Evolutionary conservation across 2,888 invertebrate genomes (phyloP).

Genomic region (Cylindroiulus punctatus): DNA sequence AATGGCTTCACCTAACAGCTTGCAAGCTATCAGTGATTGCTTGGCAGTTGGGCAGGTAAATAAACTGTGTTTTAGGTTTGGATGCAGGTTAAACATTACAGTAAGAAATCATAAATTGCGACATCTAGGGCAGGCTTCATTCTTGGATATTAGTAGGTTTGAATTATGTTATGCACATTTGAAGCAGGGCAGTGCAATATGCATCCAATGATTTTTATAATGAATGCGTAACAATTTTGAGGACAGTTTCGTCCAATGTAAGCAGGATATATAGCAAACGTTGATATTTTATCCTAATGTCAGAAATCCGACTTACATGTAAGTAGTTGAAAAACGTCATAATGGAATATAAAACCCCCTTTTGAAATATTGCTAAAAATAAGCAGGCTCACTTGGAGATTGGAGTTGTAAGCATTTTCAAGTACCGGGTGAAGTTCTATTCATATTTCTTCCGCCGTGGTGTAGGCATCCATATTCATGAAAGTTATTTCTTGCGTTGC

Average conservation of each 20-base stretch:
- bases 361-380: conserved; percentile 45
- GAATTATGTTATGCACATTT: no score
- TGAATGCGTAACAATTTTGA: no score
- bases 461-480: conserved; percentile 43
- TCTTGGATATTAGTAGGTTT: no score
- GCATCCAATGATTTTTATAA: no score
- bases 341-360: background rate
- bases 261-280: background rate
- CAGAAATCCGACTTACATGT: conserved; percentile 3
- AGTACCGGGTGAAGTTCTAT: conserved; percentile 41
- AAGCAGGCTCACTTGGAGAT: background rate
- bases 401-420: conserved; percentile 49
- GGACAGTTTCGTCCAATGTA: conserved; percentile 2
- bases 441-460: conserved; percentile 37
- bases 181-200: no score
- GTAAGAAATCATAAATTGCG: no score
- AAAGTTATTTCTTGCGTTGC: conserved; percentile 45
- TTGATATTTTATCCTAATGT: background rate
- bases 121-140: no score
- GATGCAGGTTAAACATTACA: no score
- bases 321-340: conserved; percentile 2
- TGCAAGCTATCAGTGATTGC: no score
- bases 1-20: no score
- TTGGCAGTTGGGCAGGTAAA: no score
- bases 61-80: no score